These are phyloP conservation scores for Microctenopoma lineatum DNA, from an alignment of 2,797 vertebrate genomes.

Conservation along the genomic window DNA sequence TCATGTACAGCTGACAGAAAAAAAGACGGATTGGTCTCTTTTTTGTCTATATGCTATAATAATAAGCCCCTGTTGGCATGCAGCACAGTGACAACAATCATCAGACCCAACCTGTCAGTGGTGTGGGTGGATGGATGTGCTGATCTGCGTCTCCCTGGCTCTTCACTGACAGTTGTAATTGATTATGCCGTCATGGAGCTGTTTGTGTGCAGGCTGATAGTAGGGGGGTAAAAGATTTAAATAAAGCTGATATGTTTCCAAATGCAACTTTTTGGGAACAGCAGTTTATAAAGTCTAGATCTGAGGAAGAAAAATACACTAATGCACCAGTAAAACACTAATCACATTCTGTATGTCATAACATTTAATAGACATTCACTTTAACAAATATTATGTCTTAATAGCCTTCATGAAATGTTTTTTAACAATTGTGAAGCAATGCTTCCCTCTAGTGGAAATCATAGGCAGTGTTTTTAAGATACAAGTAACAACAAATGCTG, in stretches of 20 bases:
- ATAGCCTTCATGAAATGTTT: background rate
- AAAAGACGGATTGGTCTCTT: constrained; percentile 2
- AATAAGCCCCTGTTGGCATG: constrained; percentile 49
- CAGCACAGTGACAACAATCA: constrained; percentile 41
- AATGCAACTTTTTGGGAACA: constrained; percentile 1
- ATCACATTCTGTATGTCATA: background rate
- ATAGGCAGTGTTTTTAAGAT: background rate
- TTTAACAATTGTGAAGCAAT: constrained; percentile 32
- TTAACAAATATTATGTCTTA: background rate
- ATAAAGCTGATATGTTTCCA: constrained; percentile 9
- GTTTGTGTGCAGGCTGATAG: constrained; percentile 1
- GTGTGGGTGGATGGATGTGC: constrained; percentile 63
- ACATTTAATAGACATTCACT: background rate
- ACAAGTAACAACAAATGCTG: too few relatives aligned
- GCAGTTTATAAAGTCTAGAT: background rate
- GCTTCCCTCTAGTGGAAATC: constrained; percentile 68
- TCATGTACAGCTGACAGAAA: constrained; percentile 2
- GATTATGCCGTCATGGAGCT: constrained; percentile 19
- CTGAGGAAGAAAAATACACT: background rate
- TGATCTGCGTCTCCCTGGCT: constrained; percentile 35
- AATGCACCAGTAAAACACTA: background rate
- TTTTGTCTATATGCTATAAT: constrained; percentile 33
- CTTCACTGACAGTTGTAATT: constrained; percentile 30
- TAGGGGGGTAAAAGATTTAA: background rate
- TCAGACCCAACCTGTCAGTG: constrained; percentile 58